phyloP scores from a whole-genome alignment of 2,888 invertebrate genomes.

The Mantis religiosa region DNA sequence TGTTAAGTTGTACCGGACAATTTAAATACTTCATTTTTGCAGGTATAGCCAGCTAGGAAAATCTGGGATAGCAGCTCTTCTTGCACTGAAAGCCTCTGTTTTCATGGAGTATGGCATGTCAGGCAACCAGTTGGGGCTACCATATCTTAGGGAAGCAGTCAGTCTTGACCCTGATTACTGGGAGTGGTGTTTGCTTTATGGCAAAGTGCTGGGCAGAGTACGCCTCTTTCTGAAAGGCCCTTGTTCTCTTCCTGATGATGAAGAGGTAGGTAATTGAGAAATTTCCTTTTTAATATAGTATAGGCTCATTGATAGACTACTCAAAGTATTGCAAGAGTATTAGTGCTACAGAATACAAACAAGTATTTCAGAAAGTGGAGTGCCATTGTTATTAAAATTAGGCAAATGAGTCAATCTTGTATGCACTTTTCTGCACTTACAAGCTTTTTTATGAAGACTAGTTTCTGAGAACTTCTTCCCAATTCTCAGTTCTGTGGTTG shows the following conservation, averaged over 20 bases:
- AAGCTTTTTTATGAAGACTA: too few species aligned
- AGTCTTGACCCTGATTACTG: slow-evolving; percentile 25
- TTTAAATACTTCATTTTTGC: neutral
- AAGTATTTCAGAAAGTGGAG: too few species aligned
- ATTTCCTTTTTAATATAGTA: too few species aligned
- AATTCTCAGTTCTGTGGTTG: too few species aligned
- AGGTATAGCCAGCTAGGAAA: neutral
- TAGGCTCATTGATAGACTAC: too few species aligned
- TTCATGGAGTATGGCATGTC: slow-evolving; percentile 23
- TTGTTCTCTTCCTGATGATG: neutral
- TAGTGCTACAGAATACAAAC: too few species aligned
- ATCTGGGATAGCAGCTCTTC: slow-evolving; percentile 17
- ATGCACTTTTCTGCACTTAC: too few species aligned
- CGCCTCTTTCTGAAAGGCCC: neutral
- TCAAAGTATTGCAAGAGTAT: too few species aligned
- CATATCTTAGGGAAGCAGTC: slow-evolving; percentile 4
- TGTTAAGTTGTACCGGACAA: too few species aligned
- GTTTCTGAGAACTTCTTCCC: too few species aligned
- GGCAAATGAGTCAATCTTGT: too few species aligned
- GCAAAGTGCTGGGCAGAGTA: slow-evolving; percentile 20
- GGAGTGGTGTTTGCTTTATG: slow-evolving; percentile 24
- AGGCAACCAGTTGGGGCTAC: slow-evolving; percentile 15
- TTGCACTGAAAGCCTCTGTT: slow-evolving; percentile 18
- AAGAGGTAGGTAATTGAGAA: slow-evolving; percentile 3
- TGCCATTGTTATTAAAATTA: too few species aligned